phyloP scores from a whole-genome alignment of 2,888 invertebrate species.

The Portevinia maculata region DNA sequence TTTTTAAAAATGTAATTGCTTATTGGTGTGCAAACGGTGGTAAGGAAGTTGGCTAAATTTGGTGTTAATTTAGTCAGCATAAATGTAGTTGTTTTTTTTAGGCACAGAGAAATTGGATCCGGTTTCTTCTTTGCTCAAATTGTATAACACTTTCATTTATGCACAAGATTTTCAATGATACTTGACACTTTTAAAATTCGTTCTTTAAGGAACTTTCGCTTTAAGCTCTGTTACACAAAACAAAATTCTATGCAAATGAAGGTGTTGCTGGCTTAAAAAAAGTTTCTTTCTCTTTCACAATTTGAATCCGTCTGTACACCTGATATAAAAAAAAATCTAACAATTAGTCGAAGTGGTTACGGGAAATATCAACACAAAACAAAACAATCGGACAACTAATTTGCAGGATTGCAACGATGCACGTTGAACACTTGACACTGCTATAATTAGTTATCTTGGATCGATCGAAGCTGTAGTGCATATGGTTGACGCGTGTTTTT shows the following conservation, averaged over 20 bases:
- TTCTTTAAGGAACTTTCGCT: slow-evolving; percentile 40
- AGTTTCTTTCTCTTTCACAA: background rate
- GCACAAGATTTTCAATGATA: slow-evolving; percentile 45
- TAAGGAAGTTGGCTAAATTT: slow-evolving; percentile 44
- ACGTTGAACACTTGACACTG: slow-evolving; percentile 16
- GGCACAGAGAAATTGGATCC: slow-evolving; percentile 40
- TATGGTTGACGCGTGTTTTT: slow-evolving; percentile 4
- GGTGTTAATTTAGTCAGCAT: slow-evolving; percentile 2
- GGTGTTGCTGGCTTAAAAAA: background rate
- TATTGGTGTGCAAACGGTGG: slow-evolving; percentile 17
- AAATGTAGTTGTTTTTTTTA: background rate
- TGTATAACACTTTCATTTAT: slow-evolving; percentile 21
- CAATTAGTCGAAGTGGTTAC: slow-evolving; percentile 8
- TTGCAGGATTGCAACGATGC: slow-evolving; percentile 36
- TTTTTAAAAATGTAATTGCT: slow-evolving; percentile 13
- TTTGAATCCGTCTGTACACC: background rate
- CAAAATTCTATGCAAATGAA: slow-evolving; percentile 10
- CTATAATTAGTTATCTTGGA: slow-evolving; percentile 40
- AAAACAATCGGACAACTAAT: slow-evolving; percentile 6
- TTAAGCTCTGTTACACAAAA: slow-evolving; percentile 9
- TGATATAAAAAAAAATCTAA: background rate
- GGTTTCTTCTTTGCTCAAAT: slow-evolving; percentile 26
- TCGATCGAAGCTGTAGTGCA: slow-evolving; percentile 24
- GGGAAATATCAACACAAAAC: slow-evolving; percentile 26
- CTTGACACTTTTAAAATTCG: background rate